Evolutionary conservation across 2,888 invertebrate species (phyloP).

Genomic region (Melanostoma mellinum): DNA sequence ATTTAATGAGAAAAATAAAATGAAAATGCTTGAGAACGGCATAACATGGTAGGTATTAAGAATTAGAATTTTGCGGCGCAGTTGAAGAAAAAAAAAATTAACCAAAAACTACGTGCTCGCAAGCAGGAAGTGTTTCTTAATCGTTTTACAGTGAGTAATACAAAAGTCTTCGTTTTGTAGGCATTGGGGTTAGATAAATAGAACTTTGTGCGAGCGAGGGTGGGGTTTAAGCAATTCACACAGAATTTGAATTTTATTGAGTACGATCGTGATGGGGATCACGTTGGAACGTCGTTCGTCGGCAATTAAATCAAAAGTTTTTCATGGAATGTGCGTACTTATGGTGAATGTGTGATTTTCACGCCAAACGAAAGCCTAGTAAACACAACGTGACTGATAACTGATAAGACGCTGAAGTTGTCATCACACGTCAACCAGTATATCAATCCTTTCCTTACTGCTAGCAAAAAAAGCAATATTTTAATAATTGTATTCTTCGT

Average conservation of each 20-base stretch:
- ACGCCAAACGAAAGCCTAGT: too few species aligned
- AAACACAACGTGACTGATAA: too few species aligned
- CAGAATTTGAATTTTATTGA: conserved; percentile 10
- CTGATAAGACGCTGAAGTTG: too few species aligned
- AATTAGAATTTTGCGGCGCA: conserved; percentile 16
- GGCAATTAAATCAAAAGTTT: conserved; percentile 9
- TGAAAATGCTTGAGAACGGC: conserved; percentile 6
- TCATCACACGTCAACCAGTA: too few species aligned
- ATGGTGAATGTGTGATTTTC: too few species aligned
- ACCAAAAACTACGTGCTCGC: conserved; percentile 34
- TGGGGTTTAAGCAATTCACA: neutral
- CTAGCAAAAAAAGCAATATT: too few species aligned
- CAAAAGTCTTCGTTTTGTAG: conserved; percentile 4
- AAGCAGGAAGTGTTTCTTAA: conserved; percentile 49
- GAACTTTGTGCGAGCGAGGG: neutral
- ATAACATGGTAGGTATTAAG: neutral
- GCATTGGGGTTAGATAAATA: conserved; percentile 4
- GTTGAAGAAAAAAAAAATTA: neutral
- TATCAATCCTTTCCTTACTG: too few species aligned
- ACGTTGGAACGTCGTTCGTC: conserved; percentile 2
- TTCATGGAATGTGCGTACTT: neutral
- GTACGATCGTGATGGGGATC: conserved; percentile 15
- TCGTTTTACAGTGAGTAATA: neutral
- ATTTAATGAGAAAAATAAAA: conserved; percentile 5
- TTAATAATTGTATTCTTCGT: too few species aligned